Percentiles rank a stretch among this genome's conserved stretches.
These are phyloP conservation scores for Rhinolophus ferrumequinum DNA, from an alignment of 2,113 vertebrate species.

Conservation along the genomic window DNA sequence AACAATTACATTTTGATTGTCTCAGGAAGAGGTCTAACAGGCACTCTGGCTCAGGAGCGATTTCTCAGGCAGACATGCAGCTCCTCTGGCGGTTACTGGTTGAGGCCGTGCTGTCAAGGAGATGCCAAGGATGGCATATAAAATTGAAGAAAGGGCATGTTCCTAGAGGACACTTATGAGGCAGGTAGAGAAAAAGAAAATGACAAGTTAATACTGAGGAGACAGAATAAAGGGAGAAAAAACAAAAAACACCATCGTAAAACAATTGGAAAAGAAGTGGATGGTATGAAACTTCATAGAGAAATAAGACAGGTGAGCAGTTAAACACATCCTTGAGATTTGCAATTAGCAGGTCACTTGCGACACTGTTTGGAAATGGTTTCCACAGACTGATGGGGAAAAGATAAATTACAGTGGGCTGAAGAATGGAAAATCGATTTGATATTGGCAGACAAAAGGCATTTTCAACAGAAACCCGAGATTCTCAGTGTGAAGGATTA, in stretches of 20 bases:
- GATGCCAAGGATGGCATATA: too few species aligned
- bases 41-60: too few species aligned
- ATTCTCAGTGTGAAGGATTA: background rate
- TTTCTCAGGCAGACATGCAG: too few species aligned
- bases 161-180: too few species aligned
- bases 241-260: background rate
- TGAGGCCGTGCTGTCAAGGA: too few species aligned
- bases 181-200: background rate
- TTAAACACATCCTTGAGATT: background rate
- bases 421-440: background rate
- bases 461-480: background rate
- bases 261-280: background rate
- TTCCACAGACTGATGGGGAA: background rate
- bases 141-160: too few species aligned
- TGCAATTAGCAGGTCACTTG: background rate
- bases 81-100: too few species aligned
- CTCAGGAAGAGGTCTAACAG: background rate
- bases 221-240: background rate
- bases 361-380: fast-evolving
- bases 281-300: fast-evolving
- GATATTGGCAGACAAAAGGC: background rate
- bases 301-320: background rate
- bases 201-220: too few species aligned
- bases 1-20: background rate
- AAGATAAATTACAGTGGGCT: background rate